A percentile compares a stretch with the other conserved stretches of the same genome.
Evolutionary conservation across 2,797 vertebrate species (phyloP).

Genomic region (Morus bassanus): DNA sequence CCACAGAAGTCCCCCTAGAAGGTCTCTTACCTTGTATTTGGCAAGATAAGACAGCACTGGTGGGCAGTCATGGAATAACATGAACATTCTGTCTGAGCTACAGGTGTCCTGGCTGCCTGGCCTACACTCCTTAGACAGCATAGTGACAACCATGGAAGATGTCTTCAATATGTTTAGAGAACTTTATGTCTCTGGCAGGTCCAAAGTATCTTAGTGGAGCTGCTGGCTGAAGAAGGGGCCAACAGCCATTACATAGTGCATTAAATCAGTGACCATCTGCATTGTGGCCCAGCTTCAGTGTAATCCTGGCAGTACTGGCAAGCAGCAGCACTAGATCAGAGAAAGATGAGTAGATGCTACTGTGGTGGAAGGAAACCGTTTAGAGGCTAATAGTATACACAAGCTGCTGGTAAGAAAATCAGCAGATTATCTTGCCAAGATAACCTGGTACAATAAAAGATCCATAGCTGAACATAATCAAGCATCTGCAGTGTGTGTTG

Average conservation of each 20-base stretch:
- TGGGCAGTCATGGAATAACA: background rate
- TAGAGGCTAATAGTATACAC: background rate
- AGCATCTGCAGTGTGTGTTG: background rate
- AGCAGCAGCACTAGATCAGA: background rate
- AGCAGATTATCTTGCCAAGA: background rate
- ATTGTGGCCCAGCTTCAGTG: background rate
- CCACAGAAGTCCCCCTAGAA: background rate
- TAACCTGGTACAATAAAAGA: background rate
- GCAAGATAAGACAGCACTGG: background rate
- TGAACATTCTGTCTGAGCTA: background rate
- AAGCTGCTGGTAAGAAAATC: background rate
- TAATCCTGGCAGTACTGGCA: background rate
- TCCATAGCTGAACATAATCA: rapidly evolving
- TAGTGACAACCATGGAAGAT: background rate
- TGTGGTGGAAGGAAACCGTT: background rate
- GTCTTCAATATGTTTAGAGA: background rate
- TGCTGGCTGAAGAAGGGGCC: background rate
- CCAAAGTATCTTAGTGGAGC: background rate
- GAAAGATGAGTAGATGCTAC: background rate
- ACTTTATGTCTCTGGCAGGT: background rate
- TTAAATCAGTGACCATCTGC: background rate
- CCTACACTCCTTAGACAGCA: background rate
- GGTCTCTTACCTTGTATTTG: background rate
- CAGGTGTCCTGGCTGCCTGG: background rate
- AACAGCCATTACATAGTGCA: background rate